phyloP scores from a whole-genome alignment of 2,888 invertebrate species.

The Dryocosmus kuriphilus region DNA sequence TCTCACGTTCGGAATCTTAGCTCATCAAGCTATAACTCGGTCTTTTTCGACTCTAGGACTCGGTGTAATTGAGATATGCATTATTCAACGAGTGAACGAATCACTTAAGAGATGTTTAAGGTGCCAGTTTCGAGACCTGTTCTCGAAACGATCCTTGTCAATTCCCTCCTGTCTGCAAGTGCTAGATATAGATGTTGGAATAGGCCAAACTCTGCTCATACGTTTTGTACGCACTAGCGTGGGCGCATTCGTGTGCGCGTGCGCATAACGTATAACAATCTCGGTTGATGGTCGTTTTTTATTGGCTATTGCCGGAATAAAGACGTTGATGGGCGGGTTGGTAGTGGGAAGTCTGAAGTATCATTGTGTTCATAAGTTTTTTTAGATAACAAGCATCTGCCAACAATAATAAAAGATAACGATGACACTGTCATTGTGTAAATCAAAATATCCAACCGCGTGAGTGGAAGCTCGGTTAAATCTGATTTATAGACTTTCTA shows the following conservation, averaged over 20 bases:
- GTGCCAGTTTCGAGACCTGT: slow-evolving; percentile 14
- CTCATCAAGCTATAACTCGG: background rate
- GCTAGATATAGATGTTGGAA: slow-evolving; percentile 13
- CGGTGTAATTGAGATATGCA: slow-evolving; percentile 57
- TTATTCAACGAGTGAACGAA: slow-evolving; percentile 54
- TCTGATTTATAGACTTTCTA: background rate
- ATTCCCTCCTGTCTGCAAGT: slow-evolving; percentile 23
- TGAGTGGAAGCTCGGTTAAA: background rate
- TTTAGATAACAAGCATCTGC: background rate
- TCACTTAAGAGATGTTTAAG: background rate
- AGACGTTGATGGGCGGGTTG: background rate
- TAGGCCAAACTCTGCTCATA: background rate
- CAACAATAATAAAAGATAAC: slow-evolving; percentile 9
- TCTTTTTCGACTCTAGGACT: slow-evolving; percentile 12
- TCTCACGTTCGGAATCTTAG: slow-evolving; percentile 33
- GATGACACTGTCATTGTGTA: background rate
- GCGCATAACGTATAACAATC: background rate
- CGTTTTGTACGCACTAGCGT: background rate
- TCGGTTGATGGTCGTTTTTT: slow-evolving; percentile 9
- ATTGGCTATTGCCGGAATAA: slow-evolving; percentile 18
- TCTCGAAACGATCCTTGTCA: slow-evolving; percentile 7
- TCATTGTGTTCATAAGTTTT: slow-evolving; percentile 12
- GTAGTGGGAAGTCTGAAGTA: slow-evolving; percentile 12
- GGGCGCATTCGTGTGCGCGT: background rate
- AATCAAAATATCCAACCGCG: slow-evolving; percentile 4